Evolutionary conservation across 2,888 invertebrate genomes (phyloP), one percentile per base, ranked within the genome.

Genomic region (Barypeithes pellucidus): DNA sequence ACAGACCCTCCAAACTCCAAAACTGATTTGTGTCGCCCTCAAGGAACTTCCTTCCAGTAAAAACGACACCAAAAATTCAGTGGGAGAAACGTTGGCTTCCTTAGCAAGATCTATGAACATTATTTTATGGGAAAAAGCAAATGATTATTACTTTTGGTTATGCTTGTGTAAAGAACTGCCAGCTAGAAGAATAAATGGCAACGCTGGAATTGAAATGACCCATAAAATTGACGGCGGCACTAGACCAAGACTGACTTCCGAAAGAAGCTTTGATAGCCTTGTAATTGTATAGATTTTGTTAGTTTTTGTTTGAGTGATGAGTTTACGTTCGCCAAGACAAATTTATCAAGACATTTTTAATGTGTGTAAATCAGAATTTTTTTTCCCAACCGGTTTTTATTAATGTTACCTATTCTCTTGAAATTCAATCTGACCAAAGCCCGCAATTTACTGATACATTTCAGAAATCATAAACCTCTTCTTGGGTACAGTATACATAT

Each of bases 131-230:
- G 86, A 79, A 57, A 73, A 79, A 22, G 75, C 78, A 11, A 79
- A 80, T 18, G 82, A 83, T 57, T 81, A 82, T 22, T 88, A 87
- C 79, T 92, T 92, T 86, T 92, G 92, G 92, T 89, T 90, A 73
- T 86, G 88, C 79, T 86, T 92, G 79, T 88, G 91, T 52, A 87
- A 91, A 72, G 89, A 89, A 62, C 87, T 92, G 86, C 92, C 92
- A 4, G 88, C 91, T 68, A 85, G 81, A 76, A 78, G 84, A 63
- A 75, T 75, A 66, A 60, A 67, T 9, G 69, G n/a, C 18, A 63
- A 29, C 24, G 29, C 16, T 16, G 39, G 18, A 16, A 43, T 57
- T 16, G 65, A 72, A 24, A 65, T 63, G 59, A 59, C 39, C 4
- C 50, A 52, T n/a, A 16, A 41, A n/a, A 18, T 45, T 8, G 18